phyloP scores from a whole-genome alignment of 2,797 vertebrate genomes.

The Lerista edwardsae region DNA sequence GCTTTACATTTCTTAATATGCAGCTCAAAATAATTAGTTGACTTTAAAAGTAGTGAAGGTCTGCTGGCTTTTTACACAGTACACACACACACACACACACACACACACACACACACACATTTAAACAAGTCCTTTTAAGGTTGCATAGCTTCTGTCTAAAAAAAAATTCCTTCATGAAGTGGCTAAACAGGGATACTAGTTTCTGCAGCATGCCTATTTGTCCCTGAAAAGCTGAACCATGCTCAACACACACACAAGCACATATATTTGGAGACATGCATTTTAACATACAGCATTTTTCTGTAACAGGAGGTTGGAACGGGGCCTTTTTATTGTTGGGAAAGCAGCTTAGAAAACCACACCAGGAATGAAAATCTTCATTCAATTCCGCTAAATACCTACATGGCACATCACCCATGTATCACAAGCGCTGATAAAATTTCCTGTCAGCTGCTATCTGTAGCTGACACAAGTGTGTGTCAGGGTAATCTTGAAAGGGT shows the following conservation, averaged over 20 bases:
- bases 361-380: neutral
- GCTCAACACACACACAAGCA: neutral
- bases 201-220: slow-evolving; percentile 41
- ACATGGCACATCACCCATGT: neutral
- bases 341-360: neutral
- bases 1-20: slow-evolving; percentile 55
- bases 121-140: slow-evolving; percentile 78
- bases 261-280: neutral
- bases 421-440: neutral
- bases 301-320: neutral
- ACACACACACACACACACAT: slow-evolving; percentile 70
- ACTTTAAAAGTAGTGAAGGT: slow-evolving; percentile 61
- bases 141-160: slow-evolving; percentile 69
- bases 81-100: slow-evolving; percentile 67
- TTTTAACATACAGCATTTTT: neutral
- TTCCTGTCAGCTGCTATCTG: neutral
- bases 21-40: slow-evolving; percentile 51
- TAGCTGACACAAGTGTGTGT: neutral
- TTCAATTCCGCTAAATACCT: neutral
- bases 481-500: neutral
- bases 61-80: slow-evolving; percentile 61
- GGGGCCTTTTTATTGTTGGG: fast-evolving
- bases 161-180: slow-evolving; percentile 45
- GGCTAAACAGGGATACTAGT: slow-evolving; percentile 39
- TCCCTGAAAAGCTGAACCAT: fast-evolving